Conservation (phyloP, 2,797 vertebrate genomes). For the Hirundo rustica region DNA sequence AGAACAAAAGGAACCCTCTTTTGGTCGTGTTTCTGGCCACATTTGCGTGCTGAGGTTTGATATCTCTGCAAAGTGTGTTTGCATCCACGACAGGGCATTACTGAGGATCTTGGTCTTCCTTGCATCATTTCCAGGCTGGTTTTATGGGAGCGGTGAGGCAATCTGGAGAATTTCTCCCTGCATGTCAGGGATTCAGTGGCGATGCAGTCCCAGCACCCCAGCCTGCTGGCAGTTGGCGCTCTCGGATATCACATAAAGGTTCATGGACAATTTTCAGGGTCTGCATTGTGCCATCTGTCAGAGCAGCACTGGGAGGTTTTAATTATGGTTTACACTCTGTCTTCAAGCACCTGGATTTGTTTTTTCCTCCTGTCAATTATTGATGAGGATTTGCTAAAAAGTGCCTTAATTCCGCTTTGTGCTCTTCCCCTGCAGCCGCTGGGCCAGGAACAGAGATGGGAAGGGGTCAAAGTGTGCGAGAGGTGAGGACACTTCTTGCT, state of each 20-base stretch:
- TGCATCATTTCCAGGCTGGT: not conserved
- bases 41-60: not conserved
- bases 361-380: conserved; percentile 43
- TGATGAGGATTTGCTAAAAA: conserved; percentile 18
- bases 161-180: not conserved
- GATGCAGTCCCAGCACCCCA: conserved; percentile 5
- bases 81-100: accelerated
- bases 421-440: not conserved
- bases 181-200: not conserved
- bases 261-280: conserved; percentile 54
- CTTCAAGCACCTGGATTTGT: conserved; percentile 54
- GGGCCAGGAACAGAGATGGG: not conserved
- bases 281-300: conserved; percentile 57
- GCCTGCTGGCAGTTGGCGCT: not conserved
- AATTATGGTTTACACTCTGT: conserved; percentile 56
- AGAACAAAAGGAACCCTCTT: not conserved
- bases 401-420: not conserved
- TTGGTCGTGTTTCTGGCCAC: not conserved
- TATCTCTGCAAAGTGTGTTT: not conserved
- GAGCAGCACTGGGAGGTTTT: conserved; percentile 43
- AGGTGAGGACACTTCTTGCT: not conserved
- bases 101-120: not conserved
- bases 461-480: not conserved
- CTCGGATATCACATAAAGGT: conserved; percentile 6
- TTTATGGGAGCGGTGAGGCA: not conserved